Evolutionary conservation across 2,888 invertebrate species (phyloP).

Genomic region (Cataglyphis rosenhaueri): DNA sequence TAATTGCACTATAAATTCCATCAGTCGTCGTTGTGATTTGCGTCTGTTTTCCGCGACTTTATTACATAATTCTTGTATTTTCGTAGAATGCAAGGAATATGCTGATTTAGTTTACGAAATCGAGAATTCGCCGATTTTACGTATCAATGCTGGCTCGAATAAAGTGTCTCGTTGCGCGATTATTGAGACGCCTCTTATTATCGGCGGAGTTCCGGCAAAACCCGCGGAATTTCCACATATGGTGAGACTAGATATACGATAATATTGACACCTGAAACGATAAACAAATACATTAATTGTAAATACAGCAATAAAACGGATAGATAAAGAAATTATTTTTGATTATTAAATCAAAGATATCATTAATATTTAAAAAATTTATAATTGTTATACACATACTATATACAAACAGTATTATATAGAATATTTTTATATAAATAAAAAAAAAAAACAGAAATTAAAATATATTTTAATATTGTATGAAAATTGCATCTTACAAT

Average conservation of each 20-base stretch:
- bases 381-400: too few relatives aligned
- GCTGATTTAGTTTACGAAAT: slow-evolving; percentile 82
- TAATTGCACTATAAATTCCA: slow-evolving; percentile 11
- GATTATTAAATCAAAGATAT: not conserved
- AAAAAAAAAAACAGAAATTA: not conserved
- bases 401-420: not conserved
- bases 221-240: slow-evolving; percentile 65
- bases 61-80: not conserved
- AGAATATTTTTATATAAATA: not conserved
- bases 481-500: not conserved
- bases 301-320: not conserved
- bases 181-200: slow-evolving; percentile 79
- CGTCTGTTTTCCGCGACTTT: not conserved
- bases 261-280: not conserved
- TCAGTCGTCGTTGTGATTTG: not conserved
- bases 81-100: slow-evolving; percentile 86
- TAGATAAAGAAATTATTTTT: not conserved
- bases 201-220: slow-evolving; percentile 57
- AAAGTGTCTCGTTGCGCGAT: slow-evolving; percentile 84
- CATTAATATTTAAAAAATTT: not conserved
- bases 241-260: slow-evolving; percentile 39
- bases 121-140: slow-evolving; percentile 80
- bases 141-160: slow-evolving; percentile 72
- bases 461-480: not conserved
- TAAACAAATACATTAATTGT: not conserved